Evolutionary conservation across 2,113 vertebrate genomes (phyloP).

Genomic region (Brevimyrus niger): DNA sequence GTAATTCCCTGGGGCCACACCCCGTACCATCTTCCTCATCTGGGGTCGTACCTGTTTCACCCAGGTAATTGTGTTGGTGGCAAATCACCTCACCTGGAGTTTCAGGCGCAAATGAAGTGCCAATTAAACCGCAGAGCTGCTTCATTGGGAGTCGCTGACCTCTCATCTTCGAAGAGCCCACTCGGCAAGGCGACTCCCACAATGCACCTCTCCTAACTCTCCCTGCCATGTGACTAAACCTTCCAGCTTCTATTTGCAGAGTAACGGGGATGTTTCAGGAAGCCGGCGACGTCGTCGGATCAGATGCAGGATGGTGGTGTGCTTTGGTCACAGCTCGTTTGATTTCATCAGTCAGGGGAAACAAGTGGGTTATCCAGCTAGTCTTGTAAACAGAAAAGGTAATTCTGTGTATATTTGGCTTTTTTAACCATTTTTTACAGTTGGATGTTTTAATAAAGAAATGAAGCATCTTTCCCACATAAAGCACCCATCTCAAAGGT

Average conservation of each 20-base stretch:
- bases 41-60: constrained; percentile 6
- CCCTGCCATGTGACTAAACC: neutral
- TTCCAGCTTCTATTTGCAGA: neutral
- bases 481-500: neutral
- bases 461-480: neutral
- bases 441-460: neutral
- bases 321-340: neutral
- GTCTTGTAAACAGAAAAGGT: neutral
- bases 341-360: neutral
- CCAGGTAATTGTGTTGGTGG: neutral
- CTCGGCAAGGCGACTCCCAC: neutral
- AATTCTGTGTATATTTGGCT: neutral
- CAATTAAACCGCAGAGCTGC: neutral
- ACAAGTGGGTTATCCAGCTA: neutral
- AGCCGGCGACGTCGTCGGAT: neutral
- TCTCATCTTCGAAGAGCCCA: neutral
- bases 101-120: neutral
- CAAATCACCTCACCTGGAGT: neutral
- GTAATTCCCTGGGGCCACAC: neutral
- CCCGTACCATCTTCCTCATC: constrained; percentile 20
- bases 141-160: neutral
- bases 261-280: neutral
- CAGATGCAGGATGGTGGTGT: neutral
- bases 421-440: neutral
- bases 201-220: neutral